Conservation (phyloP, 2,888 invertebrate genomes). For the Luffia ferchaultella region DNA sequence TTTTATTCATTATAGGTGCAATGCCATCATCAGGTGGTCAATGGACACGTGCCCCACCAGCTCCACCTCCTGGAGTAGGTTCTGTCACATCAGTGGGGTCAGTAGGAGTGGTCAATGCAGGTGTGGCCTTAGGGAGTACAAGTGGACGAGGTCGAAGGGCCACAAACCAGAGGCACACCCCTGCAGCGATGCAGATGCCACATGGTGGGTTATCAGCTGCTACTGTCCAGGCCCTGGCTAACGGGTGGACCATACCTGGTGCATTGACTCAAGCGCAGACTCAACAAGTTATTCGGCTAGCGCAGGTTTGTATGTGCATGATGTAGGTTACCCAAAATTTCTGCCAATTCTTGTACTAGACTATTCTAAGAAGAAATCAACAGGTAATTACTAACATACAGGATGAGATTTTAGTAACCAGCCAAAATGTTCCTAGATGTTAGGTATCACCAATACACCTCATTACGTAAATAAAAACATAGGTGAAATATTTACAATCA, state of each 20-base stretch:
- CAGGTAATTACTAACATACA: no score
- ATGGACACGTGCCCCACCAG: conserved; percentile 81
- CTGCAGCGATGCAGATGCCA: conserved; percentile 45
- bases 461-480: no score
- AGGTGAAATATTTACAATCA: no score
- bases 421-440: no score
- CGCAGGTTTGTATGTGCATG: conserved; percentile 34
- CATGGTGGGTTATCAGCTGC: conserved; percentile 36
- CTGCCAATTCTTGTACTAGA: not conserved
- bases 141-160: conserved; percentile 27
- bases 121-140: conserved; percentile 17
- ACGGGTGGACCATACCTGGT: conserved; percentile 43
- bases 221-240: conserved; percentile 45
- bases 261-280: conserved; percentile 54
- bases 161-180: conserved; percentile 15
- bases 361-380: no score
- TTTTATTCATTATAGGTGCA: not conserved
- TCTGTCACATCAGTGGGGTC: conserved; percentile 24
- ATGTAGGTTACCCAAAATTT: not conserved
- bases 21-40: conserved; percentile 65
- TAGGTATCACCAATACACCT: no score
- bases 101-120: conserved; percentile 13
- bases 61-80: conserved; percentile 65
- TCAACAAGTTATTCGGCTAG: conserved; percentile 57
- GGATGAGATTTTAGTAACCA: no score